Base-by-base conservation (phyloP, 2,797 vertebrate species). In the Neopelma chrysocephalum region DNA sequence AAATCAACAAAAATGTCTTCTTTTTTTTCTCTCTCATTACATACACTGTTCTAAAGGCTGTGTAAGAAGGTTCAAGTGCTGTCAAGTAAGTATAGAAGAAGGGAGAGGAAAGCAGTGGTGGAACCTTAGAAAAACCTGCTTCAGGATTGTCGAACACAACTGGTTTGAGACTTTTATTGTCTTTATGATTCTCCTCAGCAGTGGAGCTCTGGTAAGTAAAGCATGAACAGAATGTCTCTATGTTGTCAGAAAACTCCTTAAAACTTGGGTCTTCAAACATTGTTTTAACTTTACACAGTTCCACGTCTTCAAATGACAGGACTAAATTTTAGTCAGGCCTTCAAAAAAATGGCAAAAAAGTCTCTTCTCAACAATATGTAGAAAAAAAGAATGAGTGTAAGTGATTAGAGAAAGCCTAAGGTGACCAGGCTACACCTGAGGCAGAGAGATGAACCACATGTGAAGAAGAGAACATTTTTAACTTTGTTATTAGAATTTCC, bases 91-190 rank as follows among this genome's bases (percentile, higher is more conserved):
- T 93, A 98, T 98, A 90, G 98, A 99, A 58, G 98, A 98, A 93
- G 99, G 99, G 82, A 97, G 97, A 97, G 99, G 99, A 97, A 99
- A 99, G 95, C 95, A 98, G 43, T 99, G 99, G 99, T 99, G 99
- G 99, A 99, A 98, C 20, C 90, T 99, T 45, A 98, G 99, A 83
- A 99, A 99, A 97, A 99, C 99, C 14, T 99, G 99, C 97, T 99
- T 96, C 96, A 98, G 95, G 93, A 99, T 99, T 81, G 99, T 99
- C 25, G 99, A 99, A 89, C 99, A 99, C 97, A 99, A 98, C 97
- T 99, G 99, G 99, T 99, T 99, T 95, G 99, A 99, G 97, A 99
- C 98, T 84, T 99, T 99, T 98, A 99, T 99, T 94, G 98, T 99
- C 96, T 99, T 99, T 95, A 99, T 99, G 99, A 99, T 99, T 93